Conservation (phyloP, 2,113 vertebrate genomes). For the Cathartes aura region DNA sequence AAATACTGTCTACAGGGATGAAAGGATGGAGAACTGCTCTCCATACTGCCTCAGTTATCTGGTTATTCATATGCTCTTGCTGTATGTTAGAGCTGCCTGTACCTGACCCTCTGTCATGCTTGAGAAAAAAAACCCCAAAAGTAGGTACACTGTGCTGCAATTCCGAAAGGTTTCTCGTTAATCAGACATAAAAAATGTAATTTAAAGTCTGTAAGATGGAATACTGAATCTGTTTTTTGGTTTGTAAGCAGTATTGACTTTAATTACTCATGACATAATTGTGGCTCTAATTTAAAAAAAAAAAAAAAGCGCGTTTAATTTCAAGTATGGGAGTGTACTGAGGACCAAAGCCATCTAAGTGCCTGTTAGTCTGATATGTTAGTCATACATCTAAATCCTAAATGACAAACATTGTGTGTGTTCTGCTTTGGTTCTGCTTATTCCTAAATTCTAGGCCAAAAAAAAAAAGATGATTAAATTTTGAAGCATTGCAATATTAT, state of each 20-base stretch:
- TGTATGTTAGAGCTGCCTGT: not conserved
- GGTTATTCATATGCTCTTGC: conserved; percentile 50
- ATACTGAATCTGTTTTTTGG: not conserved
- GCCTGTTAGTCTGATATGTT: not conserved
- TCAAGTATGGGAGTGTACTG: not conserved
- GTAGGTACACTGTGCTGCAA: not conserved
- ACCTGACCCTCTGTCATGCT: conserved; percentile 26
- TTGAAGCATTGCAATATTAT: not conserved
- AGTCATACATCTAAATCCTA: not conserved
- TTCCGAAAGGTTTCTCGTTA: not conserved
- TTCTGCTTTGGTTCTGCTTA: not conserved
- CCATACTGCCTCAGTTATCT: conserved; percentile 43
- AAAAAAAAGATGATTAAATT: not conserved
- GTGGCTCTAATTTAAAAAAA: not conserved
- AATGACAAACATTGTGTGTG: not conserved
- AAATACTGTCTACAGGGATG: conserved; percentile 66
- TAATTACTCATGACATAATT: not conserved
- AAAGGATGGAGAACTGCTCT: conserved; percentile 57
- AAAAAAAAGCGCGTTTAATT: not conserved
- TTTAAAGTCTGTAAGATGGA: not conserved
- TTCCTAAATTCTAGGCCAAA: not conserved
- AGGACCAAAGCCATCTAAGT: not conserved
- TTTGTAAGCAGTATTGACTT: not conserved
- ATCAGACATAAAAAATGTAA: not conserved
- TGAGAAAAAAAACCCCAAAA: not conserved